Evolutionary conservation across 2,888 invertebrate genomes (phyloP), one percentile per base, ranked within the genome.

Genomic region (Linhomoeus sp.): DNA sequence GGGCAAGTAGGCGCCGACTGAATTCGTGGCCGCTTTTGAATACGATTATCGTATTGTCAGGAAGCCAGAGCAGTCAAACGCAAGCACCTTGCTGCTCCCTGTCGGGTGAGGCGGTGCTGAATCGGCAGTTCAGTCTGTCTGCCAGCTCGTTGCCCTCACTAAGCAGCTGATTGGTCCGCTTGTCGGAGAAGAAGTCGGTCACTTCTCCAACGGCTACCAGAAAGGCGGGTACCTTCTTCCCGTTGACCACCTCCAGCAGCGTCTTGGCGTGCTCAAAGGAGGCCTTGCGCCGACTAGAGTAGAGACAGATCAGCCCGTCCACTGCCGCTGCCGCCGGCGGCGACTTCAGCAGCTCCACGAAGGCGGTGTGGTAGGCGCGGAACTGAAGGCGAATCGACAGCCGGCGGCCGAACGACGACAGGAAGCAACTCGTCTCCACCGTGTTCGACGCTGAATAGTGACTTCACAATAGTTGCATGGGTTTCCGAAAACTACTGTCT

Each of bases 261-360:
- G 29, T 29, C 29, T 29, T 83, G 50, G 92, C 73, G 39, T 86
- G 87, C 5, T 86, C 81, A 55, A 90, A 74, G 15, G 88, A 90
- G 25, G 90, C 88, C 75, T 83, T 84, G 64, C 90, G 75, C 68
- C 87, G 86, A 12, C 87, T 81, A 0, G 88, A 90, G 67, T 86
- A 92, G 50, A 88, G 84, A 53, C 90, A 75, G 59, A 92, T 84
- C 64, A 86, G 87, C 25, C 90, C 92, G 64, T 92, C 90, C 53
- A 86, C 84, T 45, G 22, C 41, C 22, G 24, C 17, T n/a, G n/a
- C n/a, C 29, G 25, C 20, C n/a, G 24, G 48, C 47, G 7, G 42
- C 3, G 19, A 14, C 7, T 12, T 12, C 29, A 29, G 12, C 7
- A 29, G 23, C 37, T 24, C 22, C 14, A 37, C 43, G 24, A 48